These are phyloP conservation scores for Dendropsophus ebraccatus DNA, from an alignment of 2,113 vertebrate genomes.

Conservation along the genomic window DNA sequence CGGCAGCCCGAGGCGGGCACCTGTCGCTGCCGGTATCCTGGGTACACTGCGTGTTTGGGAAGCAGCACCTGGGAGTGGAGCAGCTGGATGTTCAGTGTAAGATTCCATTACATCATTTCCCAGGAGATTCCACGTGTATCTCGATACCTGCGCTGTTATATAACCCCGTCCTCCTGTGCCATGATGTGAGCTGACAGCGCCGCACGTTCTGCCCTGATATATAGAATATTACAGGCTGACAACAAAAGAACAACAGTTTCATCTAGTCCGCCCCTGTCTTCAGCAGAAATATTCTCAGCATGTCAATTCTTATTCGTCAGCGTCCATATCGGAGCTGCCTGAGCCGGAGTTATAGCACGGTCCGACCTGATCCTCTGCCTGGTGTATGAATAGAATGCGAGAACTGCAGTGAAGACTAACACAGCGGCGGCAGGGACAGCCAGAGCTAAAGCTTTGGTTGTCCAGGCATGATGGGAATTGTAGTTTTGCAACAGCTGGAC, in stretches of 20 bases:
- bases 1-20: neutral
- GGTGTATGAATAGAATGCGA: neutral
- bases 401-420: neutral
- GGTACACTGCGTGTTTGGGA: slow-evolving; percentile 10
- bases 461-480: too few relatives aligned
- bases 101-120: slow-evolving; percentile 41
- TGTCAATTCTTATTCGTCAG: too few relatives aligned
- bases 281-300: too few relatives aligned
- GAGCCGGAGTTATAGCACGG: neutral
- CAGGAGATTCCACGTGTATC: neutral
- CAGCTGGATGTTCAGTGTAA: slow-evolving; percentile 19
- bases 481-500: too few relatives aligned
- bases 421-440: neutral
- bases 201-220: neutral
- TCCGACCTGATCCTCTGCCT: neutral
- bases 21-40: neutral
- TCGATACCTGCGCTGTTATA: slow-evolving; percentile 14
- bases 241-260: too few relatives aligned
- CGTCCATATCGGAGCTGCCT: neutral
- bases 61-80: slow-evolving; percentile 31
- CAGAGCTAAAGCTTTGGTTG: too few relatives aligned
- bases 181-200: neutral
- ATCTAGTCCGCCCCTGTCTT: too few relatives aligned
- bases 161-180: neutral
- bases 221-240: neutral